A percentile compares a stretch with the other conserved stretches of the same genome.
These are phyloP conservation scores for Phania funesta DNA, from an alignment of 2,888 invertebrate species.

Conservation along the genomic window DNA sequence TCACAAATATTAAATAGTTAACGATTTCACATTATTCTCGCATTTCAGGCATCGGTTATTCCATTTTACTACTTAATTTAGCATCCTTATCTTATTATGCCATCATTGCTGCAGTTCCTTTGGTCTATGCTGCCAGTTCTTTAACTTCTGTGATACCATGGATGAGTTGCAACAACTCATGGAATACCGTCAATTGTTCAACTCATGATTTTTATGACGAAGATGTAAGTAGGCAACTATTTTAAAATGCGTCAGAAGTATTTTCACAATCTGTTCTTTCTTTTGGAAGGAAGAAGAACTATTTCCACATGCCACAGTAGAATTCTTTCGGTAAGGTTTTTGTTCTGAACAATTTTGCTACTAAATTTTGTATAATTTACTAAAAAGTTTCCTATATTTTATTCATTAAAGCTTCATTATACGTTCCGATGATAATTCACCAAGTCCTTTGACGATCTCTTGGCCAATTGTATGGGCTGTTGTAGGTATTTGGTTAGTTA, in stretches of 20 bases:
- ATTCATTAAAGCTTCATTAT: constrained; percentile 72
- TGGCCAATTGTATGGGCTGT: constrained; percentile 73
- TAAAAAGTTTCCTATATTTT: neutral
- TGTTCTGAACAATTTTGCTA: neutral
- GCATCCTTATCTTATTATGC: constrained; percentile 92
- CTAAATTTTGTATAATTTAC: neutral
- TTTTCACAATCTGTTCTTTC: neutral
- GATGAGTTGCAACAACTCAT: constrained; percentile 88
- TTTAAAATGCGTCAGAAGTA: neutral
- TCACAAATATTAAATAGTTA: neutral
- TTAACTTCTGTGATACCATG: constrained; percentile 86
- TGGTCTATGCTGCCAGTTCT: constrained; percentile 89
- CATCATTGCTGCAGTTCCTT: constrained; percentile 90
- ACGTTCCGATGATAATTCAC: constrained; percentile 70
- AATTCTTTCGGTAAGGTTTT: constrained; percentile 76
- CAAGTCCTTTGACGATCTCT: constrained; percentile 71
- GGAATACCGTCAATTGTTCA: constrained; percentile 85
- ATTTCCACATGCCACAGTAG: constrained; percentile 76
- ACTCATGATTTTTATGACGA: constrained; percentile 73
- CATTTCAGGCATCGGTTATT: constrained; percentile 82
- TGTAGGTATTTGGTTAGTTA: constrained; percentile 73
- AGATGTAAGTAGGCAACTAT: constrained; percentile 66
- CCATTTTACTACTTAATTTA: constrained; percentile 89
- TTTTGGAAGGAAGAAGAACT: constrained; percentile 66
- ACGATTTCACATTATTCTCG: neutral